Evolutionary conservation across 2,113 vertebrate species (phyloP).

Genomic region (Thoracochromis brauschi): DNA sequence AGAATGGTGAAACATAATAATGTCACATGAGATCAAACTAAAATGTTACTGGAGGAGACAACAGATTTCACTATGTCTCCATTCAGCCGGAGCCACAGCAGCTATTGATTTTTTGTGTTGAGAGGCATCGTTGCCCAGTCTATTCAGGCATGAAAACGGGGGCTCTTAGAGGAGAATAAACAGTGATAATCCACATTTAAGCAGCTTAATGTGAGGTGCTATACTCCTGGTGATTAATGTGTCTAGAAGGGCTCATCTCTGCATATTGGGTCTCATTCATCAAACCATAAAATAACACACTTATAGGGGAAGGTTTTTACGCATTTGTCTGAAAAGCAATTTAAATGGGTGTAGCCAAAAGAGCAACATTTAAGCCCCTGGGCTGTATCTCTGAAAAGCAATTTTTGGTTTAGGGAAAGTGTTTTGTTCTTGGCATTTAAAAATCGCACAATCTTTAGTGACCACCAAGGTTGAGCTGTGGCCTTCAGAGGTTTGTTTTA

Average conservation of each 20-base stretch:
- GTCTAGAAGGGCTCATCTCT: conserved; percentile 53
- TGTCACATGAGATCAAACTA: conserved; percentile 2
- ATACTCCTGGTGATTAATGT: conserved; percentile 59
- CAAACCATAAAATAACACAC: conserved; percentile 44
- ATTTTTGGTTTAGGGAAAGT: conserved; percentile 16
- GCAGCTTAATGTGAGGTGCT: conserved; percentile 64
- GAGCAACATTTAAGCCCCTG: background rate
- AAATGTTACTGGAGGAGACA: background rate
- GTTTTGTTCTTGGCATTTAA: background rate
- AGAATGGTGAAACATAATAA: background rate
- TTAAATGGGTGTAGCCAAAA: background rate
- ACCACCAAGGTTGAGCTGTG: background rate
- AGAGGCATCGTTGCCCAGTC: conserved; percentile 30
- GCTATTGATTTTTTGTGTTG: conserved; percentile 46
- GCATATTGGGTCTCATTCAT: conserved; percentile 47
- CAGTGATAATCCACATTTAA: conserved; percentile 65
- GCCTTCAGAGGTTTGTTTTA: background rate
- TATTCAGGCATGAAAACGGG: conserved; percentile 47
- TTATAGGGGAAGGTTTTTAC: conserved; percentile 20
- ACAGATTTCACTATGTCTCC: conserved; percentile 30
- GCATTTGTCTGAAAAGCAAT: conserved; percentile 21
- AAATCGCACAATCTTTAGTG: background rate
- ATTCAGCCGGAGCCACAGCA: background rate
- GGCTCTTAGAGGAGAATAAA: conserved; percentile 58
- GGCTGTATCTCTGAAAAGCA: background rate